Evolutionary conservation across 2,888 invertebrate genomes (phyloP).

Genomic region (Drosophila setosimentum): DNA sequence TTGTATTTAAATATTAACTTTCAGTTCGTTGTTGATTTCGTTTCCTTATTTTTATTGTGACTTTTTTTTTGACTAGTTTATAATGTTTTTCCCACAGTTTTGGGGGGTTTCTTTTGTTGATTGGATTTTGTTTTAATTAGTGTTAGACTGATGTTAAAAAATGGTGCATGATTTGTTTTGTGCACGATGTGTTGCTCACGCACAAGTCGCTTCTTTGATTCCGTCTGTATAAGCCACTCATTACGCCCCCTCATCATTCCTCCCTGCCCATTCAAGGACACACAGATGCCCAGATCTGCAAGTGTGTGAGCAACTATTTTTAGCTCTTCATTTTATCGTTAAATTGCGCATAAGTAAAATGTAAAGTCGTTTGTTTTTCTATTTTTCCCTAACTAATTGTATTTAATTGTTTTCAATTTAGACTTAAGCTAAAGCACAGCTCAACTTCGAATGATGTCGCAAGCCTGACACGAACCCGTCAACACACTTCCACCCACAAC

Average conservation of each 20-base stretch:
- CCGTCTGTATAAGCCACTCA: no score
- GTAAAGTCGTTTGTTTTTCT: slow-evolving; percentile 13
- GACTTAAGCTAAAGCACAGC: slow-evolving; percentile 48
- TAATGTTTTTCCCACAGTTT: neutral
- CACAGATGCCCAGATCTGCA: no score
- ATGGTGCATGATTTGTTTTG: no score
- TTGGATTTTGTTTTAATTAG: slow-evolving; percentile 30
- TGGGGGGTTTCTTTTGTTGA: slow-evolving; percentile 5
- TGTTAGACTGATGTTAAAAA: neutral
- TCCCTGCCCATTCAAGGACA: no score
- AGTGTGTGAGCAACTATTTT: slow-evolving; percentile 47
- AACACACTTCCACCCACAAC: neutral
- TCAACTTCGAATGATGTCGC: slow-evolving; percentile 35
- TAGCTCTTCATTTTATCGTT: slow-evolving; percentile 57
- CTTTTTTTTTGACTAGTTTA: neutral
- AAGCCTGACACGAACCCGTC: slow-evolving; percentile 22
- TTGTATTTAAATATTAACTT: neutral
- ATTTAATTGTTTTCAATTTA: slow-evolving; percentile 73
- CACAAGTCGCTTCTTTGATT: no score
- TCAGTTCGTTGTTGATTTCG: neutral
- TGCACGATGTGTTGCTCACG: no score
- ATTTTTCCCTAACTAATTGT: slow-evolving; percentile 61
- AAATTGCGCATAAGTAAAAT: slow-evolving; percentile 58
- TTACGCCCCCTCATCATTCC: no score
- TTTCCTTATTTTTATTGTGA: neutral